Evolutionary conservation across 2,113 vertebrate genomes (phyloP).

Genomic region (Athene cunicularia): DNA sequence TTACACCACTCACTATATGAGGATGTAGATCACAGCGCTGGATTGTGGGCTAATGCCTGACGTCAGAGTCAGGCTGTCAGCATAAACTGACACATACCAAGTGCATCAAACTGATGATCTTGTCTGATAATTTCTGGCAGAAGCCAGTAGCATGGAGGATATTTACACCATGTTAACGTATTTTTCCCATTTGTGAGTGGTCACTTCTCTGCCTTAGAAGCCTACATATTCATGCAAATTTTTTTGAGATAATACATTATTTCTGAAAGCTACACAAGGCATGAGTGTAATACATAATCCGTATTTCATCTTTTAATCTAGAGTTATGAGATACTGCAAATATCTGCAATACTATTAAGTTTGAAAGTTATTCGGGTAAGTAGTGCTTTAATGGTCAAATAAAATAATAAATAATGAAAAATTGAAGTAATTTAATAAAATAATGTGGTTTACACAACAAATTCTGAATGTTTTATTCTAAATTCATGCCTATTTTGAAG

Average conservation of each 20-base stretch:
- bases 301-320: neutral
- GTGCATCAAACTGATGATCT: neutral
- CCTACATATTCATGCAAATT: neutral
- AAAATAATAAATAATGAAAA: neutral
- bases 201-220: neutral
- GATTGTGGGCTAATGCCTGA: neutral
- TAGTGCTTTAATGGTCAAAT: neutral
- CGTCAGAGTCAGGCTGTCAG: neutral
- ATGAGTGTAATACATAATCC: neutral
- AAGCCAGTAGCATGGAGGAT: neutral
- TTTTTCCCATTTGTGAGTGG: neutral
- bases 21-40: neutral
- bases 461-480: neutral
- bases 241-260: neutral
- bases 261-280: neutral
- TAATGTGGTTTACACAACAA: neutral
- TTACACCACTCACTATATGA: neutral
- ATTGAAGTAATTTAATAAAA: neutral
- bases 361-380: neutral
- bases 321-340: neutral
- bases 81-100: neutral
- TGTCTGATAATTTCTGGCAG: neutral
- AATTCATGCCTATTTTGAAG: neutral
- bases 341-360: neutral
- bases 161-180: neutral